phyloP scores from a whole-genome alignment of 1,140 invertebrate genomes.

The Patella vulgata region DNA sequence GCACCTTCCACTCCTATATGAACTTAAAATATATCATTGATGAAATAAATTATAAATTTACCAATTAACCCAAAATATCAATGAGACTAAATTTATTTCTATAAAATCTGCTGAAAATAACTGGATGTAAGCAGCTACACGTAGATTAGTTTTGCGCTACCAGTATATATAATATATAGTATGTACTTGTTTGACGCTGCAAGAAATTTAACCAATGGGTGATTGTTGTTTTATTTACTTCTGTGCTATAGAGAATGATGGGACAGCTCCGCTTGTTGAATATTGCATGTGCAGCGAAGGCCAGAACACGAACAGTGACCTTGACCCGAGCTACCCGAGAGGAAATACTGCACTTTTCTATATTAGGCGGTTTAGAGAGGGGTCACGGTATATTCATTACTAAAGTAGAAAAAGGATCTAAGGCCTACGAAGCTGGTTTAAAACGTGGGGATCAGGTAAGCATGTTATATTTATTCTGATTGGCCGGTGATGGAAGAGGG shows the following conservation, averaged over 20 bases:
- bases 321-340: conserved; percentile 85
- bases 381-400: conserved; percentile 95
- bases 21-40: too few species aligned
- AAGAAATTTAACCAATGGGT: not conserved
- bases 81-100: too few species aligned
- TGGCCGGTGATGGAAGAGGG: not conserved
- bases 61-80: too few species aligned
- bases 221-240: not conserved
- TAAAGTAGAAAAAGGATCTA: conserved; percentile 90
- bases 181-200: too few species aligned
- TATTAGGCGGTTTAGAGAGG: conserved; percentile 87
- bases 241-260: conserved; percentile 58
- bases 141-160: too few species aligned
- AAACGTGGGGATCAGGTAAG: conserved; percentile 92
- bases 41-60: too few species aligned
- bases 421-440: conserved; percentile 95
- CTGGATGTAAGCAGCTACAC: too few species aligned
- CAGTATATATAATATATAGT: too few species aligned
- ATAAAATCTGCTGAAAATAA: too few species aligned
- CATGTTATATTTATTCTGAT: not conserved
- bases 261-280: conserved; percentile 83
- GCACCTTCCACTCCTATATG: too few species aligned
- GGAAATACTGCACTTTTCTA: conserved; percentile 91
- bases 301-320: conserved; percentile 88
- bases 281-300: conserved; percentile 96